Conservation (phyloP, 2,113 vertebrate genomes). For the Myotis lucifugus region DNA sequence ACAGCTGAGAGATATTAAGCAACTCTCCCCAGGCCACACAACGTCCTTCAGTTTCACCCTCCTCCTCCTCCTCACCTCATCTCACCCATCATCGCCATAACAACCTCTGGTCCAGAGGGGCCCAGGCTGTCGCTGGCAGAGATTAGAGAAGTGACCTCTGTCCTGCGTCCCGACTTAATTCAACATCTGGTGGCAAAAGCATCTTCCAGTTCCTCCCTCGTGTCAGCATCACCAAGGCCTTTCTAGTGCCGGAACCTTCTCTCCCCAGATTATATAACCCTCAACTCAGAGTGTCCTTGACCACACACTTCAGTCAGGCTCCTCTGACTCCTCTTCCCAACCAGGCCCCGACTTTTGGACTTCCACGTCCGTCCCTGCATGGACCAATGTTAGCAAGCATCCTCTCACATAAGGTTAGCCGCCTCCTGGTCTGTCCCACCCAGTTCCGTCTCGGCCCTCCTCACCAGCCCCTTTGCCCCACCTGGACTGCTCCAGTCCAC, state of each 20-base stretch:
- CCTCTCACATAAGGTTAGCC: neutral
- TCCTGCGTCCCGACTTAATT: neutral
- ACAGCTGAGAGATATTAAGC: neutral
- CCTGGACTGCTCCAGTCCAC: fast-evolving
- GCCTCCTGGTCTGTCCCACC: neutral
- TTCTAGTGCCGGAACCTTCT: neutral
- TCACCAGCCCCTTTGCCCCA: neutral
- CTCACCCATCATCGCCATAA: neutral
- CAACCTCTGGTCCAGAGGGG: neutral
- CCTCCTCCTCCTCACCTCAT: neutral
- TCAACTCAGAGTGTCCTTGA: neutral
- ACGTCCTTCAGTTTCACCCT: neutral
- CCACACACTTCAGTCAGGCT: neutral
- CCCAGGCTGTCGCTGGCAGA: neutral
- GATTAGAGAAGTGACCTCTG: neutral
- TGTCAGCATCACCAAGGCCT: neutral
- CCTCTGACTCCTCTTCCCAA: neutral
- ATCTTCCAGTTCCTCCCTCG: neutral
- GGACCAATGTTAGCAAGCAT: neutral
- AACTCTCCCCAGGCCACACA: neutral
- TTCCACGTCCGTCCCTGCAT: neutral
- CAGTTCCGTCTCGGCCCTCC: neutral
- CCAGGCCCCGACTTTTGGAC: neutral
- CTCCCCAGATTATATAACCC: neutral
- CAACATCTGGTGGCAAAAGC: neutral